Conservation (phyloP, 2,888 invertebrate species). For the Helicoverpa assulta region DNA sequence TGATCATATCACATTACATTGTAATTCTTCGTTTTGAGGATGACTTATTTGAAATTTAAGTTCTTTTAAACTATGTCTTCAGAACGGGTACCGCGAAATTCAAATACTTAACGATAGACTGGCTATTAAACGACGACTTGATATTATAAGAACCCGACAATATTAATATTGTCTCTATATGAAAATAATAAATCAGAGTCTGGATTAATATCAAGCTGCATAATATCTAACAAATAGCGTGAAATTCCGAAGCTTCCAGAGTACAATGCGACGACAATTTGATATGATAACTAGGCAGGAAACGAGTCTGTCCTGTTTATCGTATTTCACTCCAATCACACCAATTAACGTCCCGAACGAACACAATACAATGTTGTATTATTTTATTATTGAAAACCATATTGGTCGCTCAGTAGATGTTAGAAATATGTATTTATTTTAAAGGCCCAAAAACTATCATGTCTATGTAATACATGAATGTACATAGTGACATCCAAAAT, state of each 20-base stretch:
- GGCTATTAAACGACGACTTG: no score
- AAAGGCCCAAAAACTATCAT: neutral
- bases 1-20: neutral
- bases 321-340: constrained; percentile 75
- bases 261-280: constrained; percentile 62
- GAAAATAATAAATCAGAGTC: neutral
- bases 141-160: no score
- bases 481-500: no score
- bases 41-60: no score
- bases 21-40: neutral
- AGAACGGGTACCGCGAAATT: no score
- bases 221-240: constrained; percentile 37
- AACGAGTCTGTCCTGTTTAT: constrained; percentile 78
- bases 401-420: constrained; percentile 17
- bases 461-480: no score
- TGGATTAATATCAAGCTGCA: neutral
- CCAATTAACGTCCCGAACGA: constrained; percentile 58
- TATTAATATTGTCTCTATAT: no score
- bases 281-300: constrained; percentile 78
- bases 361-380: constrained; percentile 49
- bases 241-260: constrained; percentile 49
- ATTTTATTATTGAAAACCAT: constrained; percentile 27
- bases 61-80: no score
- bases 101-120: no score
- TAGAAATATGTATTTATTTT: neutral